Evolutionary conservation across 1,140 invertebrate species (phyloP).

Genomic region (Dendrolimus kikuchii): DNA sequence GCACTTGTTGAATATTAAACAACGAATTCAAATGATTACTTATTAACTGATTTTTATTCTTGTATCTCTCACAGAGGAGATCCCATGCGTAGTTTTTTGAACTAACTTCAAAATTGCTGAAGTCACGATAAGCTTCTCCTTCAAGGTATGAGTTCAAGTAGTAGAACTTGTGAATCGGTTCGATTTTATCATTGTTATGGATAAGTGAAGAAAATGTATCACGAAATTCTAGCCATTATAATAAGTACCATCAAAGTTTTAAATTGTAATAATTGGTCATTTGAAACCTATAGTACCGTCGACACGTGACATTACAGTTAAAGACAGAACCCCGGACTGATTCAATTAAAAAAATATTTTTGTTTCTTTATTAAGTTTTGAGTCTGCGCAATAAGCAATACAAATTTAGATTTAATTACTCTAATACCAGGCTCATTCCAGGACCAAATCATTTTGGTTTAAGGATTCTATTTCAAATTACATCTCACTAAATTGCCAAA

Average conservation of each 20-base stretch:
- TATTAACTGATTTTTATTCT: slow-evolving; percentile 5
- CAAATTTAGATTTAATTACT: no score
- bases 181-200: slow-evolving; percentile 4
- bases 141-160: slow-evolving; percentile 5
- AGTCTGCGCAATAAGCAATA: no score
- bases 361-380: no score
- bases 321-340: no score
- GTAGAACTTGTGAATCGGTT: slow-evolving; percentile 7
- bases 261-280: slow-evolving; percentile 6
- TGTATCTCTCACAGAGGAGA: slow-evolving; percentile 1
- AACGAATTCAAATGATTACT: slow-evolving; percentile 3
- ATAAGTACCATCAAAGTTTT: slow-evolving; percentile 3
- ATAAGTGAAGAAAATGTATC: not conserved
- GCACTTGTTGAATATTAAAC: no score
- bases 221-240: slow-evolving; percentile 6
- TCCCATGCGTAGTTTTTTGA: slow-evolving; percentile 4
- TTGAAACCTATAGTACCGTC: no score
- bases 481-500: no score
- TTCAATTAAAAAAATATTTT: no score
- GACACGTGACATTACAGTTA: no score
- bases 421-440: no score
- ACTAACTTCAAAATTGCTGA: slow-evolving; percentile 5
- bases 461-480: no score
- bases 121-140: slow-evolving; percentile 5
- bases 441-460: no score